Conservation (phyloP, 2,888 invertebrate species). For the Esperia sulphurella region DNA sequence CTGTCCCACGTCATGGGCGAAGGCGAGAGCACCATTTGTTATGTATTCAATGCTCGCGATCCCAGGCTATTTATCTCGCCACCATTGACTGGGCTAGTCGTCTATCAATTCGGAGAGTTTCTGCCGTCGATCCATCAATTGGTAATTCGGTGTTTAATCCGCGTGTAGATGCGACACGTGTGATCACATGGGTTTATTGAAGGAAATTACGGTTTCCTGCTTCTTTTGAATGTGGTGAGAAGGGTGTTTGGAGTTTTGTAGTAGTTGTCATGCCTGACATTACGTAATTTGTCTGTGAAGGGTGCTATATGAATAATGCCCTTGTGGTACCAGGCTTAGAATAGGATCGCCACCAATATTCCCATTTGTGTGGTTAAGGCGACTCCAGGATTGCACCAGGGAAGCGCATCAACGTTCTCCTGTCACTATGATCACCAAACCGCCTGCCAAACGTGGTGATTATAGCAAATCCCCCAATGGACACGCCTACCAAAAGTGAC, state of each 20-base stretch:
- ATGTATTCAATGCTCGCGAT: slow-evolving; percentile 52
- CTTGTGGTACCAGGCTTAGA: too few relatives aligned
- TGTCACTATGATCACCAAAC: too few relatives aligned
- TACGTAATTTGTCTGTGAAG: too few relatives aligned
- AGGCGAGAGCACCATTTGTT: slow-evolving; percentile 58
- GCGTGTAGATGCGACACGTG: slow-evolving; percentile 6
- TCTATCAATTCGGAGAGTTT: slow-evolving; percentile 50
- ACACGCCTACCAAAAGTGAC: too few relatives aligned
- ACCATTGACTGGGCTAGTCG: slow-evolving; percentile 52
- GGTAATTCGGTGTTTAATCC: slow-evolving; percentile 32
- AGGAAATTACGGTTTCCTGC: neutral
- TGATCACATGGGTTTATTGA: neutral
- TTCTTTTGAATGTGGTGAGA: neutral
- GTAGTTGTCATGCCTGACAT: too few relatives aligned
- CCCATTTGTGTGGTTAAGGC: too few relatives aligned
- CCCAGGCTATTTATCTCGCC: slow-evolving; percentile 51
- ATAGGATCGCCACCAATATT: too few relatives aligned
- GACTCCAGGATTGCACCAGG: too few relatives aligned
- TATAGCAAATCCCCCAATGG: too few relatives aligned
- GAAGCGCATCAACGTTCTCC: too few relatives aligned
- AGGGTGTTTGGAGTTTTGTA: neutral
- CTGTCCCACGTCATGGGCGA: slow-evolving; percentile 27
- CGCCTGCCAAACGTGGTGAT: too few relatives aligned
- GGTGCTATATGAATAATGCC: too few relatives aligned
- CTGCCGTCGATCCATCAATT: slow-evolving; percentile 49